Evolutionary conservation across 2,797 vertebrate genomes (phyloP).

Genomic region (Phoxinus dragarum): DNA sequence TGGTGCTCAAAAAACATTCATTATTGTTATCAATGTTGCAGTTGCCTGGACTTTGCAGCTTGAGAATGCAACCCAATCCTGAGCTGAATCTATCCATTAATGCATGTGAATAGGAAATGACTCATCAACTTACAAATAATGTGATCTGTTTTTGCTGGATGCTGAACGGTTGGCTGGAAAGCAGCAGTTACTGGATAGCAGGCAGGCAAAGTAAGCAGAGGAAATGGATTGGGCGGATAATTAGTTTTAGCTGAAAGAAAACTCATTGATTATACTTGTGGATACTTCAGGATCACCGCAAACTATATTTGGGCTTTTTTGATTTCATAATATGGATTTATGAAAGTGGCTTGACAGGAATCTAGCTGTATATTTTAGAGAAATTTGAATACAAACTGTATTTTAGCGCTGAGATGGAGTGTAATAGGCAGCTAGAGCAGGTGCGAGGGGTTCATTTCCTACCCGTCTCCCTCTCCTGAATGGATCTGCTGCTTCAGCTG

Average conservation of each 20-base stretch:
- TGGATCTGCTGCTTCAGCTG: conserved; percentile 1
- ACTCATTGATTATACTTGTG: conserved; percentile 34
- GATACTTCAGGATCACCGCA: conserved; percentile 1
- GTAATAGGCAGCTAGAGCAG: not conserved
- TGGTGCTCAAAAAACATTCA: too few relatives aligned
- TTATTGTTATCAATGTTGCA: too few relatives aligned
- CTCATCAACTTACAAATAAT: conserved; percentile 56
- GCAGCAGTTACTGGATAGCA: conserved; percentile 57
- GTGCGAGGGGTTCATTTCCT: conserved; percentile 11
- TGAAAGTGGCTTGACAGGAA: not conserved
- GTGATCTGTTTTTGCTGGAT: conserved; percentile 48
- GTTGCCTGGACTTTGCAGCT: conserved; percentile 7
- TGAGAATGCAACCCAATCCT: conserved; percentile 18
- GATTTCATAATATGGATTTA: not conserved
- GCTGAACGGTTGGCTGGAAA: conserved; percentile 31
- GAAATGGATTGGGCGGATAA: conserved; percentile 38
- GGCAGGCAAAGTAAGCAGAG: conserved; percentile 20
- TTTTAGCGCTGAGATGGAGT: not conserved
- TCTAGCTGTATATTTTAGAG: not conserved
- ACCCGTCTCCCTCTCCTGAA: conserved; percentile 10
- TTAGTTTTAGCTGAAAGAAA: conserved; percentile 42
- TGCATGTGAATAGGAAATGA: conserved; percentile 50
- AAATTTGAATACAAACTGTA: not conserved
- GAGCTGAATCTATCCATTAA: conserved; percentile 42
- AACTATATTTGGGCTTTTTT: not conserved